Evolutionary conservation across 2,113 vertebrate genomes (phyloP), one percentile per base, ranked within the genome.

Genomic region (Aplodontia rufa): DNA sequence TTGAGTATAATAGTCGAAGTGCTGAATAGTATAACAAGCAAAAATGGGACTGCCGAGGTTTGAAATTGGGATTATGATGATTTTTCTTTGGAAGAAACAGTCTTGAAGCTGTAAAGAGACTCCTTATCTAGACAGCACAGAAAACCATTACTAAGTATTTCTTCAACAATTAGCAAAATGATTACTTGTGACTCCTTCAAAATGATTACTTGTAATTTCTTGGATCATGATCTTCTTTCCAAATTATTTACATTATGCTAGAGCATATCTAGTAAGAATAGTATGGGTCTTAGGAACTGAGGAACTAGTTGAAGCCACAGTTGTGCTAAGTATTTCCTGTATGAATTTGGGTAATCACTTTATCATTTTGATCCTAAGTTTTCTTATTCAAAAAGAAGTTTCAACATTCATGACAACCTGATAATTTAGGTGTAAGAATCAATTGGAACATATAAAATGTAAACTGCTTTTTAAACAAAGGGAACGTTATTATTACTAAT

Each of bases 221-320:
- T 68, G 8, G 11, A 87, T 32, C 22, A 71, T 26, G 91, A 42
- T 74, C 32, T 84, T 71, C 37, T 87, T 64, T 94, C 24, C 53
- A 51, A 79, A 62, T 69, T 72, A 20, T 92, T 42, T 85, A 26
- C 8, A 51, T 78, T 68, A 30, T 82, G 30, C 16, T 45, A 49
- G 47, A 55, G 53, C 4, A 62, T 66, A 90, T 66, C 90, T 93
- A 68, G 40, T 69, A 90, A 92, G 89, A 90, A 55, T 74, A 90
- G 16, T 42, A 76, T 53, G 58, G 14, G 42, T 49, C 10, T 69
- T 83, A 8, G n/a, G 53, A 90, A 90, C 3, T 14, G 3, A 62
- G 42, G 16, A 53, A 51, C 3, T 24, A 58, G 16, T 8, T 32
- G n/a, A 68, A 55, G 32, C 81, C 62, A 66, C 47, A 72, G 8